Conservation (phyloP, 2,113 vertebrate species). For the Nematolebias whitei region DNA sequence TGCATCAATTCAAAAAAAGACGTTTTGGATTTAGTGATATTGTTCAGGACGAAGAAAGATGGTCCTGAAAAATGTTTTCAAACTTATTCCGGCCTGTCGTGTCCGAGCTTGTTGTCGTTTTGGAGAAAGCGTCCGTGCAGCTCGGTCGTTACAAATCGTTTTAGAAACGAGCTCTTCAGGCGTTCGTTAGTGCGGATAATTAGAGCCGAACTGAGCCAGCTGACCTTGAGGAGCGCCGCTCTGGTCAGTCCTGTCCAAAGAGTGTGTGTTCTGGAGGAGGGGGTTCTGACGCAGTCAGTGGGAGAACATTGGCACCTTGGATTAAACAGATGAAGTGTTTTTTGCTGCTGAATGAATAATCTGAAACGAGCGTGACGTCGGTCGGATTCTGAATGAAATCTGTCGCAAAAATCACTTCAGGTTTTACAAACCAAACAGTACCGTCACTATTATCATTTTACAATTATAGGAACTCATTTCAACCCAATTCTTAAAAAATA, state of each 20-base stretch:
- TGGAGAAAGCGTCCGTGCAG: background rate
- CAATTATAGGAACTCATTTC: background rate
- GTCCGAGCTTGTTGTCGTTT: background rate
- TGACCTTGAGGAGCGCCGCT: constrained; percentile 40
- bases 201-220: constrained; percentile 1
- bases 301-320: constrained; percentile 44
- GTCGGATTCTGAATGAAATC: background rate
- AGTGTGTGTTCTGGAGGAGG: background rate
- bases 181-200: constrained; percentile 21
- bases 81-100: background rate
- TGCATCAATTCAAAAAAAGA: too few relatives aligned
- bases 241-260: constrained; percentile 10
- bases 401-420: background rate
- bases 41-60: too few relatives aligned
- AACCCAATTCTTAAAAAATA: background rate
- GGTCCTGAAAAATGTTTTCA: too few relatives aligned
- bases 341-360: constrained; percentile 40
- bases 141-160: constrained; percentile 18
- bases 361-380: constrained; percentile 6
- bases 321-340: constrained; percentile 31
- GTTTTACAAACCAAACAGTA: too few relatives aligned
- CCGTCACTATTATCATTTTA: too few relatives aligned
- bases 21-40: too few relatives aligned
- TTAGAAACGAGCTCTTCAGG: background rate
- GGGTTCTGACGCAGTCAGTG: constrained; percentile 37